Conservation (phyloP, 2,113 vertebrate species). For the Erythrolamprus reginae region DNA sequence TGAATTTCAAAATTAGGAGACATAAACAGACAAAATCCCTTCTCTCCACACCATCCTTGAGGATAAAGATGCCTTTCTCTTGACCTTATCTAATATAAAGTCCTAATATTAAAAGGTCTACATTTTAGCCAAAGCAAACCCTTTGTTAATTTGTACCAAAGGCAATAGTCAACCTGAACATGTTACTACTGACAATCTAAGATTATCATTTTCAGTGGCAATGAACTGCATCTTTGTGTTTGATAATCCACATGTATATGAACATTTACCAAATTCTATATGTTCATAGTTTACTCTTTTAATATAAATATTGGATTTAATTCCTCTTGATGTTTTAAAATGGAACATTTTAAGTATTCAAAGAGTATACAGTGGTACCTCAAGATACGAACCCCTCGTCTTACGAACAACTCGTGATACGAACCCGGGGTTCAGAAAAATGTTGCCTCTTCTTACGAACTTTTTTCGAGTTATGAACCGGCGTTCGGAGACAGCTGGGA, state of each 20-base stretch:
- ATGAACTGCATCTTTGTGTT: neutral
- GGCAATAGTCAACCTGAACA: neutral
- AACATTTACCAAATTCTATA: neutral
- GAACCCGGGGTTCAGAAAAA: no score
- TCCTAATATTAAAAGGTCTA: neutral
- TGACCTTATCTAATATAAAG: neutral
- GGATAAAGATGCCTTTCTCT: neutral
- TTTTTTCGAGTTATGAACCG: no score
- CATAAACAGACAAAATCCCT: neutral
- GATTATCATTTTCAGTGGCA: neutral
- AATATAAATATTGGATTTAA: neutral
- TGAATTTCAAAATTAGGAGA: neutral
- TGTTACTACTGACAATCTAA: neutral
- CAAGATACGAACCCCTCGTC: no score
- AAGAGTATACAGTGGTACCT: no score
- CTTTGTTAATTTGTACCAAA: neutral
- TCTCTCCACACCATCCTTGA: neutral
- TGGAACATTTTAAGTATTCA: neutral
- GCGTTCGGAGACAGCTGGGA: no score
- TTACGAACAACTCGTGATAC: no score
- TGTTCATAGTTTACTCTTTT: neutral
- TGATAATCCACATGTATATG: neutral
- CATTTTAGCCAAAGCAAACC: neutral
- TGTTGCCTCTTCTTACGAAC: no score
- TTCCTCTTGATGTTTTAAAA: neutral